Evolutionary conservation across 23 tunicate genomes (phyloP), one percentile per base, ranked within the genome.

Genomic region (Trididemnum miniatum): DNA sequence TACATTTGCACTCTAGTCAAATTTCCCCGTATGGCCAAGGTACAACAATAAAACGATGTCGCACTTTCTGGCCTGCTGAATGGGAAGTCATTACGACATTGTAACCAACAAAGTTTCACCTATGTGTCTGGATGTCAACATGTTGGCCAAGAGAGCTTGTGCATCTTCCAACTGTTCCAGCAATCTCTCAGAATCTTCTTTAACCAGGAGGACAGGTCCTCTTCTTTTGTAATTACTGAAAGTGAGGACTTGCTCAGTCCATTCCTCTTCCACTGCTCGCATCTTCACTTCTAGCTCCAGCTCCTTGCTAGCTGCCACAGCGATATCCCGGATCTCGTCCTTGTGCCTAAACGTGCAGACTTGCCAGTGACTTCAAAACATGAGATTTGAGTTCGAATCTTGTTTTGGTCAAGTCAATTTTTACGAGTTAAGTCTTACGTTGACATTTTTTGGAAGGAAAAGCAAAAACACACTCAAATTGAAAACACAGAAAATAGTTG

Each of bases 161-260:
- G 89, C 98, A 65, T 93, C 93, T 84, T 93, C 98, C 67, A 93
- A 80, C 24, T 85, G 83, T 74, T 93, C 98, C 49, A 93, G 84
- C 51, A 93, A 49, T 67, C 92, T 79, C 57, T 92, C 92, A 24
- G 97, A 86, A 79, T 92, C 91, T 34, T 92, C 97, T 54, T 92
- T 92, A 0, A 86, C 88, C 35, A 92, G 69, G 35, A 87, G 81
- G 27, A 92, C 91, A 34, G 91, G 91, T 39, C 97, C 97, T 82
- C 97, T 85, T 28, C 97, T 66, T 67, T 91, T 91, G 90, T 91
- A 91, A 73, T 91, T 91, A n/a, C 82, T 85, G 64, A 91, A 91
- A 34, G 87, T 85, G 71, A 91, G 87, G 27, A 91, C 97, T 71
- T 91, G 84, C 36, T 93, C 98, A 23, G 93, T 84, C 98, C 98